Evolutionary conservation across 2,113 vertebrate species (phyloP), one percentile per base, ranked within the genome.

Genomic region (Alouatta palliata): DNA sequence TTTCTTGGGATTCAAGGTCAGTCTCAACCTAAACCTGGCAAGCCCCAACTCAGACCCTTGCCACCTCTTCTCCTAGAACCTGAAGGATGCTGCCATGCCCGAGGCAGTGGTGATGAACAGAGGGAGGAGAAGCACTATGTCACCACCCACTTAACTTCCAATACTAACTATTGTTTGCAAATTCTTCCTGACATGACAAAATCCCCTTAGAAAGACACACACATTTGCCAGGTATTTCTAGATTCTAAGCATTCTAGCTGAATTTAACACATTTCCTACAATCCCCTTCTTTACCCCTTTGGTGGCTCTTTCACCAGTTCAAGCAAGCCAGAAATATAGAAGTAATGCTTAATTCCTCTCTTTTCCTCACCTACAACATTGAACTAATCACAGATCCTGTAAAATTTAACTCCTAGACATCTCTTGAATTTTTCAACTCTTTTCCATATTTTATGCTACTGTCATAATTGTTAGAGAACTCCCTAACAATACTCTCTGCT

Each of bases 351-450:
- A 10, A 76, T 49, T 91, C 2, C 27, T 79, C 30, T 80, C 30
- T 76, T 84, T 79, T 27, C 54, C 17, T 90, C 23, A 94, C 1
- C 23, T 40, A 43, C 20, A 83, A 40, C 19, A 84, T 83, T 95
- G 47, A 96, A 81, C 94, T 91, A 85, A 86, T 68, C 30, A 92
- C 14, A 76, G 16, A 2, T 76, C 12, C 49, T 84, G 6, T 56
- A 9, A 90, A 85, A 81, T 83, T 81, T 75, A 97, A 92, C 43
- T 71, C n/a, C 20, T 64, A 87, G 3, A 8, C 61, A 83, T 71
- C 90, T 95, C 64, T 87, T 73, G 68, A 77, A 43, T 83, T 88
- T 91, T n/a, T 92, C 23, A 90, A 84, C 3, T 86, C n/a, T 95
- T 89, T 71, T n/a, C 37, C 68, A 40, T 79, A 3, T 90, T 71